These are phyloP conservation scores for Maconellicoccus hirsutus DNA, from an alignment of 1,140 invertebrate genomes.

Conservation along the genomic window DNA sequence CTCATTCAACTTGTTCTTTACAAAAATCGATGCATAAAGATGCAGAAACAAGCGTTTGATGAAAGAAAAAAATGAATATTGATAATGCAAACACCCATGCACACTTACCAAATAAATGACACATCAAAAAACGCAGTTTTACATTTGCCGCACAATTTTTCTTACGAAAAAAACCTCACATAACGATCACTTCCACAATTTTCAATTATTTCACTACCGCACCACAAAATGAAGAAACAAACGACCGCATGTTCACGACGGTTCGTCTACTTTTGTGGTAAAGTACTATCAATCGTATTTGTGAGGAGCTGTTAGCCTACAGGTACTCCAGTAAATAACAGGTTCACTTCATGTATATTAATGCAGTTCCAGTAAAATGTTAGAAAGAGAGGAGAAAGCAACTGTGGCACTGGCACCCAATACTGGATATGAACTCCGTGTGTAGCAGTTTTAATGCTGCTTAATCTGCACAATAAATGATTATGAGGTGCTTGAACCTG, in stretches of 20 bases:
- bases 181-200: neutral
- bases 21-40: too few species aligned
- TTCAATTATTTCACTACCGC: neutral
- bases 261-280: neutral
- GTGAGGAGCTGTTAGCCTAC: neutral
- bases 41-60: too few species aligned
- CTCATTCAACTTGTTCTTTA: too few species aligned
- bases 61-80: too few species aligned
- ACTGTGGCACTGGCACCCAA: neutral
- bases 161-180: too few species aligned
- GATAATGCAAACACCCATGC: too few species aligned
- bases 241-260: neutral
- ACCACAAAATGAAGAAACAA: neutral
- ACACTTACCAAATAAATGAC: too few species aligned
- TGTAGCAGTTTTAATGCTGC: too few species aligned
- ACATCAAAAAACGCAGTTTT: too few species aligned
- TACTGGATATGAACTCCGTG: neutral
- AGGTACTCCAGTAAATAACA: neutral
- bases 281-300: neutral
- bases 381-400: slow-evolving; percentile 4
- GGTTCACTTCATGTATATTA: neutral
- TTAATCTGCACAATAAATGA: too few species aligned
- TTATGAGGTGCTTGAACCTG: too few species aligned
- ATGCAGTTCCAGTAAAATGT: neutral
- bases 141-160: too few species aligned